These are phyloP conservation scores for Stenurella melanura DNA, from an alignment of 2,888 invertebrate species.

Conservation along the genomic window DNA sequence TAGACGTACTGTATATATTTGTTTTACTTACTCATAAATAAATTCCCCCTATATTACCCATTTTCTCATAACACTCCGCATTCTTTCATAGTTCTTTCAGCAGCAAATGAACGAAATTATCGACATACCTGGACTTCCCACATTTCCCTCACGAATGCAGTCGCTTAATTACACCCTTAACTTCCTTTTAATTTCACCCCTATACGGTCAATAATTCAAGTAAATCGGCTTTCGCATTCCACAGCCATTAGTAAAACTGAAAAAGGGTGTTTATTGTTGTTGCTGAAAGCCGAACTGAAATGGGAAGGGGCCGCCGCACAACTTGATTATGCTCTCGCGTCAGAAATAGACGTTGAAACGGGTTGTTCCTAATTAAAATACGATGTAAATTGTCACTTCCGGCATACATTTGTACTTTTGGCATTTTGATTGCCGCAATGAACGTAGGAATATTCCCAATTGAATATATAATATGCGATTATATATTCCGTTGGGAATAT, in stretches of 20 bases:
- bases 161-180: not conserved
- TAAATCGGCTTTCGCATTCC: constrained; percentile 9
- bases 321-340: not conserved
- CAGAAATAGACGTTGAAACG: not conserved
- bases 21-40: no score
- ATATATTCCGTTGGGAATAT: no score
- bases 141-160: not conserved
- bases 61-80: not conserved
- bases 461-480: not conserved
- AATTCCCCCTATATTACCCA: no score
- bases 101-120: not conserved
- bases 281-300: constrained; percentile 16
- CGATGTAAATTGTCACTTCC: constrained; percentile 3
- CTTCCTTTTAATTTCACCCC: constrained; percentile 11
- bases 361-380: constrained; percentile 1
- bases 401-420: not conserved
- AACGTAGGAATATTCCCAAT: not conserved
- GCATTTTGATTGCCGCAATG: constrained; percentile 1
- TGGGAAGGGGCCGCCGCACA: not conserved
- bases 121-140: not conserved
- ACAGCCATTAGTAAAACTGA: constrained; percentile 13
- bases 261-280: constrained; percentile 24
- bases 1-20: no score
- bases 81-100: not conserved
- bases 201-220: constrained; percentile 23